Conservation (phyloP, 35 echinoderm and acorn worm species). For the Acanthaster planci region DNA sequence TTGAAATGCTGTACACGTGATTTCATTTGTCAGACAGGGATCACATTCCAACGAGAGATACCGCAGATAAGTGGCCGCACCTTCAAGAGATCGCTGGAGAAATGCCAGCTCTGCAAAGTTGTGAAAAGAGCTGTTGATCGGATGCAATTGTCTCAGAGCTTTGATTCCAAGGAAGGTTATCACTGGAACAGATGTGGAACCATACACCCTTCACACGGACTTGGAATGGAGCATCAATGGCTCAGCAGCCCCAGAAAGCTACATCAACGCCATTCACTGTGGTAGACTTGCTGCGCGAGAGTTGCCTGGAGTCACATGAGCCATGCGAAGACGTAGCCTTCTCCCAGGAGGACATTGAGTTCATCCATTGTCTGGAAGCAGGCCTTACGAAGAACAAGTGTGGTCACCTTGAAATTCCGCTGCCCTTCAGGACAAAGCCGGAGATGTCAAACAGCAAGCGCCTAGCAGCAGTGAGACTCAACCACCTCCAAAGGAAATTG, state of each 20-base stretch:
- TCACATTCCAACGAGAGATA: slow-evolving; percentile 40
- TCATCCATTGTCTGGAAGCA: background rate
- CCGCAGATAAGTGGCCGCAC: slow-evolving; percentile 9
- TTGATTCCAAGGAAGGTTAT: slow-evolving; percentile 52
- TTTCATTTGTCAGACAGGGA: background rate
- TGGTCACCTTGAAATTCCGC: slow-evolving; percentile 57
- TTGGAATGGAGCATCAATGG: background rate
- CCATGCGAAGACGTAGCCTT: background rate
- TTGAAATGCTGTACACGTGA: slow-evolving; percentile 1
- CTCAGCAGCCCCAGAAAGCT: background rate
- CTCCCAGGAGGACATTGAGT: slow-evolving; percentile 8
- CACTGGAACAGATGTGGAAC: slow-evolving; percentile 34
- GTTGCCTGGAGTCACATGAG: background rate
- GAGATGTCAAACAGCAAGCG: slow-evolving; percentile 25
- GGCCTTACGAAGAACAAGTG: slow-evolving; percentile 8
- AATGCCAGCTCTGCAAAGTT: slow-evolving; percentile 3
- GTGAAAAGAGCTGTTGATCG: slow-evolving; percentile 35
- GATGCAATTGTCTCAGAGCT: slow-evolving; percentile 7
- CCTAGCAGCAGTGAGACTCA: background rate
- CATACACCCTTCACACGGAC: background rate
- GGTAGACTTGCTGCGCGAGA: background rate
- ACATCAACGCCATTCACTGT: background rate
- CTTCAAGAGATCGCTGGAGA: background rate
- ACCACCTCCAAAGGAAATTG: slow-evolving; percentile 21
- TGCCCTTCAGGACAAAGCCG: slow-evolving; percentile 34